Evolutionary conservation across 30 jellyfish, hydroid and myxozoan genomes (phyloP).

Genomic region (Cassiopea andromeda): DNA sequence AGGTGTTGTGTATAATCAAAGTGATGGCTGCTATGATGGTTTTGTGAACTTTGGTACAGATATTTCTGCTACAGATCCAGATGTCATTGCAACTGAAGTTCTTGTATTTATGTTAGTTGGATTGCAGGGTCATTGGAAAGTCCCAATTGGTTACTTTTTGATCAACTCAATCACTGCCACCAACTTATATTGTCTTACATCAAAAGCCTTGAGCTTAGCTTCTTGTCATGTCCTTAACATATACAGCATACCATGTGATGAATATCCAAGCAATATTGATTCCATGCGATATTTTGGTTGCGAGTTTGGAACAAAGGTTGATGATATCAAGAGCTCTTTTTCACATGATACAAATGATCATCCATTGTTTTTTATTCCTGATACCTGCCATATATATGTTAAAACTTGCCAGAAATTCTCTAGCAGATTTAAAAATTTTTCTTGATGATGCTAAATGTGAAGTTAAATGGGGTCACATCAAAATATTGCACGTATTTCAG

Average conservation of each 20-base stretch:
- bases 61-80: slow-evolving; percentile 20
- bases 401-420: slow-evolving; percentile 61
- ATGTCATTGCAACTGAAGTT: slow-evolving; percentile 26
- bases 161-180: slow-evolving; percentile 15
- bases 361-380: slow-evolving; percentile 20
- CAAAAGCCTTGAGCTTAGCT: background rate
- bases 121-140: slow-evolving; percentile 33
- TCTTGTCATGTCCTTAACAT: slow-evolving; percentile 10
- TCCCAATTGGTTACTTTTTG: slow-evolving; percentile 43
- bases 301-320: slow-evolving; percentile 26
- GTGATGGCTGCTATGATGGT: slow-evolving; percentile 30
- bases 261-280: slow-evolving; percentile 14
- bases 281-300: slow-evolving; percentile 38
- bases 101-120: slow-evolving; percentile 54
- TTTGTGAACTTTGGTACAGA: slow-evolving; percentile 16
- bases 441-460: slow-evolving; percentile 20
- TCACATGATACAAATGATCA: background rate
- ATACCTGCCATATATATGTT: slow-evolving; percentile 60
- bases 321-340: slow-evolving; percentile 3
- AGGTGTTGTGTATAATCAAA: background rate
- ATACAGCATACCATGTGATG: slow-evolving; percentile 39
- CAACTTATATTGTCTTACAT: slow-evolving; percentile 2
- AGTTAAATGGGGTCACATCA: slow-evolving; percentile 42
- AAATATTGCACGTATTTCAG: slow-evolving; percentile 20
- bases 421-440: slow-evolving; percentile 40